Conservation (phyloP, 2,888 invertebrate genomes). For the Xestia ashworthii region DNA sequence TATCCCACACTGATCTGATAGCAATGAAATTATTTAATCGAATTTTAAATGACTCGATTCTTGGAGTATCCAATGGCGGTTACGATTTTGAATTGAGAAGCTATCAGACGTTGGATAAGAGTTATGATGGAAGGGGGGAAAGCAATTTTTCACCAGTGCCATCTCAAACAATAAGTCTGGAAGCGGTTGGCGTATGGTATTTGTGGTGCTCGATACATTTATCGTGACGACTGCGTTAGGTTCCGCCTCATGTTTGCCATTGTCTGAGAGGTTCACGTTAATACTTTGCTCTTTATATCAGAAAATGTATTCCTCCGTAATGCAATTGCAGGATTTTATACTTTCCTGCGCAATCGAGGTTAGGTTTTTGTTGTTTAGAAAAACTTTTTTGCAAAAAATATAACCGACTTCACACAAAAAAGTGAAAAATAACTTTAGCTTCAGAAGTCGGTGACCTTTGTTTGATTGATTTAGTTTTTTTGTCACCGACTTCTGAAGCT, state of each 20-base stretch:
- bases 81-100: slow-evolving; percentile 56
- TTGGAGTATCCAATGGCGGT: slow-evolving; percentile 46
- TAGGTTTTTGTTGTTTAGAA: slow-evolving; percentile 41
- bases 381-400: too few relatives aligned
- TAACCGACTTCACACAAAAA: too few relatives aligned
- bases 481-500: too few relatives aligned
- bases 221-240: slow-evolving; percentile 78
- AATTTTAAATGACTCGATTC: slow-evolving; percentile 69
- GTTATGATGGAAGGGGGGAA: slow-evolving; percentile 62
- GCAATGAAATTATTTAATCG: slow-evolving; percentile 78
- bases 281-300: slow-evolving; percentile 80
- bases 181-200: slow-evolving; percentile 79
- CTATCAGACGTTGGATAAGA: slow-evolving; percentile 65
- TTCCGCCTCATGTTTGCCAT: slow-evolving; percentile 83
- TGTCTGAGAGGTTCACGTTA: slow-evolving; percentile 85
- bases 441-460: too few relatives aligned
- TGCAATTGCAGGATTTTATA: slow-evolving; percentile 73
- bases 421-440: too few relatives aligned
- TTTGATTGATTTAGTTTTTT: too few relatives aligned
- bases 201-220: slow-evolving; percentile 85
- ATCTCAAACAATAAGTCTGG: slow-evolving; percentile 85
- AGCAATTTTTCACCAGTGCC: slow-evolving; percentile 82
- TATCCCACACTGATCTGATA: slow-evolving; percentile 81
- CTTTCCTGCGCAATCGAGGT: slow-evolving; percentile 61
- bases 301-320: slow-evolving; percentile 80